These are phyloP conservation scores for Drosophila limbata DNA, from an alignment of 2,888 invertebrate genomes.

Conservation along the genomic window DNA sequence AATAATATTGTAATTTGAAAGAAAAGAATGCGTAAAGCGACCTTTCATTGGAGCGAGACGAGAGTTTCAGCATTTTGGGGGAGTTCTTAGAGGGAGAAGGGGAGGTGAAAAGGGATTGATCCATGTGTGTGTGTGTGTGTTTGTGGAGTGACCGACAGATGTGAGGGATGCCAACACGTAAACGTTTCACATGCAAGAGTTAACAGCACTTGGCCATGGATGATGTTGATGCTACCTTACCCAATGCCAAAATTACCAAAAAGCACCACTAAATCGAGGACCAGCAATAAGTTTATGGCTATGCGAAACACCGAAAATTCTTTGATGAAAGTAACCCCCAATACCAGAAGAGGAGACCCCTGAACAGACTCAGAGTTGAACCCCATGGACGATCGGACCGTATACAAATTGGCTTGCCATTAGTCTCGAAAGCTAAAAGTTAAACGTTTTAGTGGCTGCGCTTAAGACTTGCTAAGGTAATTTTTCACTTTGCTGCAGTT, in stretches of 20 bases:
- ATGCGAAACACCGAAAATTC: constrained; percentile 76
- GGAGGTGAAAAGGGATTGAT: constrained; percentile 2
- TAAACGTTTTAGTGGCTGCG: constrained; percentile 80
- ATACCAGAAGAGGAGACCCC: background rate
- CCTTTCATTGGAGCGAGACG: constrained; percentile 51
- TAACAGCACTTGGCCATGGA: constrained; percentile 52
- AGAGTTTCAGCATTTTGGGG: constrained; percentile 10
- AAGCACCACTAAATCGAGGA: constrained; percentile 10
- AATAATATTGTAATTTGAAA: constrained; percentile 78
- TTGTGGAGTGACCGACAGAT: constrained; percentile 34
- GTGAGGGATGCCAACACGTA: constrained; percentile 74
- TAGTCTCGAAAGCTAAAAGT: constrained; percentile 71
- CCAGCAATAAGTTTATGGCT: constrained; percentile 65
- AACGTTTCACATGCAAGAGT: constrained; percentile 73
- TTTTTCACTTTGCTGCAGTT: constrained; percentile 75
- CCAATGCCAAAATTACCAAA: constrained; percentile 31
- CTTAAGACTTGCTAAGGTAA: constrained; percentile 73
- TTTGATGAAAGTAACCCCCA: constrained; percentile 66
- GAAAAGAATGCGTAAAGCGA: constrained; percentile 67
- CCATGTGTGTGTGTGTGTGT: constrained; percentile 9
- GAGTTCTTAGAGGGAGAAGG: background rate
- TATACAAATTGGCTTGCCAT: constrained; percentile 78
- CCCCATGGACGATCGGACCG: constrained; percentile 26
- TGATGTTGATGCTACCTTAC: constrained; percentile 38
- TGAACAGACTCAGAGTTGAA: background rate